Evolutionary conservation across 2,113 vertebrate genomes (phyloP).

Genomic region (Thunnus maccoyii): DNA sequence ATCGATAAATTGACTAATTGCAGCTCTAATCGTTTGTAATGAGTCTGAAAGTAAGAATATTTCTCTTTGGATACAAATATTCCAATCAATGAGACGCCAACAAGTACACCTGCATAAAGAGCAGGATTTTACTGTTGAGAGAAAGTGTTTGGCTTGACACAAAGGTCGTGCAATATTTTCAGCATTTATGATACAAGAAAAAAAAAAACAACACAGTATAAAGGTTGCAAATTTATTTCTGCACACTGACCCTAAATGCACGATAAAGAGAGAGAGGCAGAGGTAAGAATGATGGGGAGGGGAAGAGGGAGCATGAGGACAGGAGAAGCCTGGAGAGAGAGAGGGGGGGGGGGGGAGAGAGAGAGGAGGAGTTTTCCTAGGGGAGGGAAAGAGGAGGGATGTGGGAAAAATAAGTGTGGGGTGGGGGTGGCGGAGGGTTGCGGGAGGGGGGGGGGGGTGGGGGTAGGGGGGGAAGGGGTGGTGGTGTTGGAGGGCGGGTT

Average conservation of each 20-base stretch:
- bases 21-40: too few relatives aligned
- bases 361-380: slow-evolving; percentile 55
- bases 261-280: slow-evolving; percentile 13
- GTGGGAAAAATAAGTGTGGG: slow-evolving; percentile 70
- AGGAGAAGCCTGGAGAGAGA: slow-evolving; percentile 15
- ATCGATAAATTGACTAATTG: too few relatives aligned
- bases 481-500: neutral
- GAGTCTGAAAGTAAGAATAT: neutral
- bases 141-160: slow-evolving; percentile 5
- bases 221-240: slow-evolving; percentile 26
- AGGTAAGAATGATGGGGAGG: slow-evolving; percentile 33
- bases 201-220: neutral
- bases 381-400: slow-evolving; percentile 63
- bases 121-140: neutral
- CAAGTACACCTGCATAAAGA: slow-evolving; percentile 1
- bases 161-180: slow-evolving; percentile 10
- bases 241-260: slow-evolving; percentile 16
- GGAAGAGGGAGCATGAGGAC: slow-evolving; percentile 60
- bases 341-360: neutral
- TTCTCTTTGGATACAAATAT: neutral
- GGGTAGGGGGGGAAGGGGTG: neutral
- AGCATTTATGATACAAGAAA: slow-evolving; percentile 26
- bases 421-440: slow-evolving; percentile 19
- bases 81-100: slow-evolving; percentile 1
- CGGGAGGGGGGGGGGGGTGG: neutral